Evolutionary conservation across 2,888 invertebrate genomes (phyloP).

Genomic region (Sialis fuliginosa): DNA sequence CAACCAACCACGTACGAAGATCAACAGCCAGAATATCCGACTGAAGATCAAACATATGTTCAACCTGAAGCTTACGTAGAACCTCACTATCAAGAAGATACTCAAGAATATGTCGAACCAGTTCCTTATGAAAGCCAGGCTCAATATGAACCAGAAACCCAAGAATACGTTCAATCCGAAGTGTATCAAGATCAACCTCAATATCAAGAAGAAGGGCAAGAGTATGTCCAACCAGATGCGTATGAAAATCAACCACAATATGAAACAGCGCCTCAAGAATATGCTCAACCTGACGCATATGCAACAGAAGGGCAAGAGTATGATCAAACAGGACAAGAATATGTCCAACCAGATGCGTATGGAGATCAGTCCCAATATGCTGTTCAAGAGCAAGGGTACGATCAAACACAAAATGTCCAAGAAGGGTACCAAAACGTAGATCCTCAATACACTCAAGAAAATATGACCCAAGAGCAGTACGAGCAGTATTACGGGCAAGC

Average conservation of each 20-base stretch:
- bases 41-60: slow-evolving; percentile 5
- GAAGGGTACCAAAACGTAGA: neutral
- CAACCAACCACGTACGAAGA: slow-evolving; percentile 3
- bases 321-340: slow-evolving; percentile 7
- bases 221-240: slow-evolving; percentile 5
- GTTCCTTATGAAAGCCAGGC: neutral
- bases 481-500: neutral
- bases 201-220: slow-evolving; percentile 7
- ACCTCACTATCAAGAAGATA: slow-evolving; percentile 8
- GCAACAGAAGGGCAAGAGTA: neutral
- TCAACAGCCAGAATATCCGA: slow-evolving; percentile 6
- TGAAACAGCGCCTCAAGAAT: slow-evolving; percentile 1
- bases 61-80: too few species aligned
- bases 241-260: slow-evolving; percentile 2
- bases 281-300: slow-evolving; percentile 4
- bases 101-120: neutral
- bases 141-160: slow-evolving; percentile 1
- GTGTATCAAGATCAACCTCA: slow-evolving; percentile 1
- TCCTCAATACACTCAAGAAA: neutral
- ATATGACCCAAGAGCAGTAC: neutral
- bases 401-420: slow-evolving; percentile 12
- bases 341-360: slow-evolving; percentile 9
- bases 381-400: neutral
- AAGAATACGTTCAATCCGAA: slow-evolving; percentile 8
- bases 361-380: slow-evolving; percentile 10